A percentile compares a stretch with the other conserved stretches of the same genome.
These are phyloP conservation scores for Bufo gargarizans DNA, from an alignment of 2,113 vertebrate genomes.

Conservation along the genomic window DNA sequence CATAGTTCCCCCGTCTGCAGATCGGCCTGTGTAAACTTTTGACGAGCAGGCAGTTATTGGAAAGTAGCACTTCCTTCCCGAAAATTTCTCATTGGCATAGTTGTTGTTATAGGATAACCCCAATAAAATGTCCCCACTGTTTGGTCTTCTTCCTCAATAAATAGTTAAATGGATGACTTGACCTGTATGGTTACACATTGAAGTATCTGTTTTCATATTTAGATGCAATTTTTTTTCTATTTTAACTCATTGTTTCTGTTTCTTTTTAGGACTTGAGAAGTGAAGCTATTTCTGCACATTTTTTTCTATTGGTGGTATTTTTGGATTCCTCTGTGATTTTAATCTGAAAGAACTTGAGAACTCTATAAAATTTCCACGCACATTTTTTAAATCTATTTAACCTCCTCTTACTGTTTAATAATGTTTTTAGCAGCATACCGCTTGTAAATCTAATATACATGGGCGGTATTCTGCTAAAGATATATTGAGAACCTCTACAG, in stretches of 20 bases:
- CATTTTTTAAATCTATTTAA: neutral
- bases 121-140: too few relatives aligned
- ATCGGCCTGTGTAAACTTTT: too few relatives aligned
- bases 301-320: neutral
- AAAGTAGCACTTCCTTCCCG: too few relatives aligned
- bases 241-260: neutral
- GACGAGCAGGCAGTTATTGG: too few relatives aligned
- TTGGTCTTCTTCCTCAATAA: too few relatives aligned
- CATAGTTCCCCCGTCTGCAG: too few relatives aligned
- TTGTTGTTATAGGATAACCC: too few relatives aligned
- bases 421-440: neutral
- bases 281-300: slow-evolving; percentile 5
- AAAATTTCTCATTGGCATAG: too few relatives aligned
- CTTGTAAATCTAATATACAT: neutral
- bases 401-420: neutral
- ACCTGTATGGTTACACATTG: neutral
- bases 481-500: neutral
- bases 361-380: neutral
- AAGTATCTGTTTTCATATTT: neutral
- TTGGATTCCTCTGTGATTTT: neutral
- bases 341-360: neutral
- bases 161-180: neutral
- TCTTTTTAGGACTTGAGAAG: slow-evolving; percentile 38
- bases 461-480: neutral
- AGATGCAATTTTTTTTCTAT: neutral